Conservation (phyloP, 1,140 invertebrate species). For the Coenobita brevimanus region DNA sequence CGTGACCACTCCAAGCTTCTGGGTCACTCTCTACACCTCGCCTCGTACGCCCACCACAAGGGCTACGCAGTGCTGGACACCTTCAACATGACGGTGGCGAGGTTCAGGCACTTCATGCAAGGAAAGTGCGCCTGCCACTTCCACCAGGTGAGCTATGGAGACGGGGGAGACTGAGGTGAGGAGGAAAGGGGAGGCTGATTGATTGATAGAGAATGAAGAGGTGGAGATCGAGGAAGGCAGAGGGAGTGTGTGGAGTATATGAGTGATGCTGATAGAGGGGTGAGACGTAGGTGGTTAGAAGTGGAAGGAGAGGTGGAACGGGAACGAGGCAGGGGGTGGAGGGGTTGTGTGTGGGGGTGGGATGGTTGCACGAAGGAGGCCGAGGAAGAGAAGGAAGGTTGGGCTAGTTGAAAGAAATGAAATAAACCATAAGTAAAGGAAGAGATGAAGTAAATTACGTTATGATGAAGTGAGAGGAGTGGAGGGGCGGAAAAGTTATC, state of each 20-base stretch:
- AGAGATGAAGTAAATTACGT: no score
- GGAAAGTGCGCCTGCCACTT: conserved; percentile 55
- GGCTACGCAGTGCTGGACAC: conserved; percentile 46
- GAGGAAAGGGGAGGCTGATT: neutral
- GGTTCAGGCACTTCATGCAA: conserved; percentile 48
- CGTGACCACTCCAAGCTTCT: conserved; percentile 37
- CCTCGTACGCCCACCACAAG: conserved; percentile 22
- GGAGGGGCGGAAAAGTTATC: no score
- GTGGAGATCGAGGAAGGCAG: no score
- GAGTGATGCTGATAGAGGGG: neutral
- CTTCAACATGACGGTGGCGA: conserved; percentile 50
- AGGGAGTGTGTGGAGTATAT: no score
- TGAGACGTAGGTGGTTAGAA: neutral
- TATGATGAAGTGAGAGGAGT: no score
- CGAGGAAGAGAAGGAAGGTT: no score
- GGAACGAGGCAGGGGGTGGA: no score
- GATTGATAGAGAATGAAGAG: no score
- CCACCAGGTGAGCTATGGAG: conserved; percentile 36
- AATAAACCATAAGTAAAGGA: no score
- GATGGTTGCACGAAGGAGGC: no score
- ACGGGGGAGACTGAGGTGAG: neutral
- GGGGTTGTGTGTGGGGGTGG: no score
- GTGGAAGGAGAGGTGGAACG: neutral
- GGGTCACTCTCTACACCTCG: conserved; percentile 25
- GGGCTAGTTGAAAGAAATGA: no score